Evolutionary conservation across 2,888 invertebrate genomes (phyloP).

Genomic region (Dryomyza anilis): DNA sequence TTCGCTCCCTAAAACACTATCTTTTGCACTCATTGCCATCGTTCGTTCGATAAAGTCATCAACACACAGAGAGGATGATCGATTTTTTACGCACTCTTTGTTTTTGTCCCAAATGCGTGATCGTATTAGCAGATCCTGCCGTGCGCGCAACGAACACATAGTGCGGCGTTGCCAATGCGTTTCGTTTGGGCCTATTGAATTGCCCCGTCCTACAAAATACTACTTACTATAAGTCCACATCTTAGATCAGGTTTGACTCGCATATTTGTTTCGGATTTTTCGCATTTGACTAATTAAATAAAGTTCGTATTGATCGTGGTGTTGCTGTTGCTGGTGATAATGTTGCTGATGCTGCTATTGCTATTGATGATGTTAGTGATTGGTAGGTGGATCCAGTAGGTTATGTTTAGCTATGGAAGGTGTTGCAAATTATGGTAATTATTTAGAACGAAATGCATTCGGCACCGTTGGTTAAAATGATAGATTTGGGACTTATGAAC

Average conservation of each 20-base stretch:
- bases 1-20: not conserved
- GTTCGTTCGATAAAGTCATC: conserved; percentile 48
- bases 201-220: not conserved
- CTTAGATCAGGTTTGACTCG: not conserved
- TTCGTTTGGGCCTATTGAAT: not conserved
- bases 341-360: no score
- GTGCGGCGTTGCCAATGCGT: conserved; percentile 19
- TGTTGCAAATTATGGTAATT: conserved; percentile 20
- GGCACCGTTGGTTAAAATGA: conserved; percentile 3
- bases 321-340: not conserved
- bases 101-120: not conserved
- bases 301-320: not conserved
- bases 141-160: conserved; percentile 1
- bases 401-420: conserved; percentile 7
- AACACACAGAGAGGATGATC: conserved; percentile 52
- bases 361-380: not conserved
- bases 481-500: no score
- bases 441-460: conserved; percentile 20
- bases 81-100: conserved; percentile 49
- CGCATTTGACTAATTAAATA: conserved; percentile 9
- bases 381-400: not conserved
- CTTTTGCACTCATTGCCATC: conserved; percentile 4
- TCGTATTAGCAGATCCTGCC: not conserved
- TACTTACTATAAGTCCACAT: not conserved
- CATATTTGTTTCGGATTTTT: not conserved